Conservation (phyloP, 2,113 vertebrate species). For the Actenoides hombroni region DNA sequence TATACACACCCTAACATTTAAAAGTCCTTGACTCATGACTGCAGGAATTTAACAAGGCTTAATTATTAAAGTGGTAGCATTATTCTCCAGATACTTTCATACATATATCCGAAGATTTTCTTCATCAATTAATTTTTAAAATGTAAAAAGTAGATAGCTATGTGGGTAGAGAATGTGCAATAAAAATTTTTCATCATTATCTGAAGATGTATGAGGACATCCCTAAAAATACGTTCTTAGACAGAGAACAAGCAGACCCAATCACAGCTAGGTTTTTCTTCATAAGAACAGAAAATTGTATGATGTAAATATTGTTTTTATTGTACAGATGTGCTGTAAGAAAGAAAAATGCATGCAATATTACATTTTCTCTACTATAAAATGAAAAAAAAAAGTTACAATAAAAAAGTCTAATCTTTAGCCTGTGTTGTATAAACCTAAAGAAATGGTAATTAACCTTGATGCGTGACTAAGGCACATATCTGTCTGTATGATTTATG, state of each 20-base stretch:
- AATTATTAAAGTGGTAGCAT: not conserved
- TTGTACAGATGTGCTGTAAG: constrained; percentile 51
- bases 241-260: constrained; percentile 37
- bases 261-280: constrained; percentile 20
- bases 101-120: not conserved
- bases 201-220: not conserved
- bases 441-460: constrained; percentile 70
- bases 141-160: not conserved
- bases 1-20: not conserved
- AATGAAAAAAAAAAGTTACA: constrained; percentile 45
- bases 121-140: not conserved
- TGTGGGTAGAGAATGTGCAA: not conserved
- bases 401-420: constrained; percentile 57
- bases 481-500: constrained; percentile 73
- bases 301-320: constrained; percentile 60
- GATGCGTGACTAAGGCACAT: constrained; percentile 73
- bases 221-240: not conserved
- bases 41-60: constrained; percentile 1
- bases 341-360: constrained; percentile 55
- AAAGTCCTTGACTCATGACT: constrained; percentile 38
- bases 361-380: constrained; percentile 57
- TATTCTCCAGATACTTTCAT: not conserved
- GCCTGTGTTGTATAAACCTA: constrained; percentile 57
- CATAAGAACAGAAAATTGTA: constrained; percentile 42
- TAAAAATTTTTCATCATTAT: not conserved